Base-by-base conservation (phyloP, 2,113 vertebrate species). In the Micromys minutus region DNA sequence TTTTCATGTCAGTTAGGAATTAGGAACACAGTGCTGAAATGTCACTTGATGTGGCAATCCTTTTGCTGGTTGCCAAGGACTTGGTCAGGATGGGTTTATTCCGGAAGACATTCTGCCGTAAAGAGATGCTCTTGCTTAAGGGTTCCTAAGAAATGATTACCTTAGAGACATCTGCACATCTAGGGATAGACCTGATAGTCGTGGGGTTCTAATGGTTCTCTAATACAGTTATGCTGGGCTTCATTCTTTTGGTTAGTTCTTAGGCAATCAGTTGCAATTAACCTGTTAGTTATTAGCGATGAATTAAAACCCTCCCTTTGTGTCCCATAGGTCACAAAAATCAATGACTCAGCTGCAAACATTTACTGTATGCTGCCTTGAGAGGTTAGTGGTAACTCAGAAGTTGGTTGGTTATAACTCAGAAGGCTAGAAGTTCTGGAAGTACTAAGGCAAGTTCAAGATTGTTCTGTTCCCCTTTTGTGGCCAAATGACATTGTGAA, bases 281-380 rank as follows among this genome's bases (percentile, higher is more conserved):
- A 94, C 11, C 13, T 96, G 96, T 96, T 63, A 45, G 96, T 96
- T 63, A 45, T 92, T 90, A 91, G 74, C 97, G 61, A 95, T 92
- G 42, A 95, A 92, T 87, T 83, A 95, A 93, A 94, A 95, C 57
- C 85, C 74, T 93, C 89, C 69, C 50, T 95, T 92, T 47, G 1
- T 87, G 61, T 76, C 45, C 6, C 2, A 34, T 42, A 94, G 39
- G 76, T 95, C 84, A 95, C 84, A 91, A 91, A 96, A 96, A 80
- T 39, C 45, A 93, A 34, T 55, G 85, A 96, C 90, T 96, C 55
- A n/a, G 63, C 75, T 87, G 77, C 52, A 94, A 86, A 85, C 42
- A 89, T 74, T 94, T 76, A 72, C 55, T 74, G 19, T 63, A 63
- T n/a, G 42, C 29, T 61, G 72, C 42, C n/a, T 31, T 61, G 75